Conservation (phyloP, 2,113 vertebrate genomes). For the Salvelinus namaycush region DNA sequence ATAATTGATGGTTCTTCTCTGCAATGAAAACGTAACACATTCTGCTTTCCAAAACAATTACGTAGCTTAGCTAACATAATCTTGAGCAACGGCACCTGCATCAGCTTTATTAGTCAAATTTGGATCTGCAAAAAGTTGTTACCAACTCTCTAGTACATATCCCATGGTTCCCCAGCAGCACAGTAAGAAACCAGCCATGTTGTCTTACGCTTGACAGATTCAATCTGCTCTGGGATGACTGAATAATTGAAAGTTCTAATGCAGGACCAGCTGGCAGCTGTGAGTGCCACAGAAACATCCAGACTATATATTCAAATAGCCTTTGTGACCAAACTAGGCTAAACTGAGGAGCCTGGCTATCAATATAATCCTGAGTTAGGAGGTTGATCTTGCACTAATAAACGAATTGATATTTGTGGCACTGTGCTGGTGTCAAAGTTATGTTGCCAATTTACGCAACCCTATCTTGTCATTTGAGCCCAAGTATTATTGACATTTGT, state of each 20-base stretch:
- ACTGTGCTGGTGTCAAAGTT: not conserved
- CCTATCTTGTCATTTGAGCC: too few relatives aligned
- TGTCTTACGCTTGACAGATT: slow-evolving; percentile 61
- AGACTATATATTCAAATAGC: slow-evolving; percentile 39
- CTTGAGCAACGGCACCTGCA: slow-evolving; percentile 10
- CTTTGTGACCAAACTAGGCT: slow-evolving; percentile 23
- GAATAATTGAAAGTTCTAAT: slow-evolving; percentile 69
- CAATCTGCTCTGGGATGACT: slow-evolving; percentile 65
- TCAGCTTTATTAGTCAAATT: slow-evolving; percentile 32
- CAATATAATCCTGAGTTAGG: not conserved
- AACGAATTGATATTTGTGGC: not conserved
- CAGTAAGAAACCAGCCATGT: slow-evolving; percentile 47
- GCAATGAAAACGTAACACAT: slow-evolving; percentile 41
- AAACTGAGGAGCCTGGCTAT: slow-evolving; percentile 12
- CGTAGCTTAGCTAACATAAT: not conserved
- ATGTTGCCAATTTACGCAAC: not conserved
- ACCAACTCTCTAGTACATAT: slow-evolving; percentile 11
- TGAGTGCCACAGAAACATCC: slow-evolving; percentile 32
- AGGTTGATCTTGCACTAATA: not conserved
- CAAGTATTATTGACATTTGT: not conserved
- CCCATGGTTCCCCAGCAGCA: slow-evolving; percentile 19
- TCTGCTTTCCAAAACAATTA: not conserved
- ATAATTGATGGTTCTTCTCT: slow-evolving; percentile 61
- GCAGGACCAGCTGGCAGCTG: slow-evolving; percentile 61
- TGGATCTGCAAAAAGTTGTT: slow-evolving; percentile 25